Conservation (phyloP, 2,888 invertebrate species). For the Netelia inedita region DNA sequence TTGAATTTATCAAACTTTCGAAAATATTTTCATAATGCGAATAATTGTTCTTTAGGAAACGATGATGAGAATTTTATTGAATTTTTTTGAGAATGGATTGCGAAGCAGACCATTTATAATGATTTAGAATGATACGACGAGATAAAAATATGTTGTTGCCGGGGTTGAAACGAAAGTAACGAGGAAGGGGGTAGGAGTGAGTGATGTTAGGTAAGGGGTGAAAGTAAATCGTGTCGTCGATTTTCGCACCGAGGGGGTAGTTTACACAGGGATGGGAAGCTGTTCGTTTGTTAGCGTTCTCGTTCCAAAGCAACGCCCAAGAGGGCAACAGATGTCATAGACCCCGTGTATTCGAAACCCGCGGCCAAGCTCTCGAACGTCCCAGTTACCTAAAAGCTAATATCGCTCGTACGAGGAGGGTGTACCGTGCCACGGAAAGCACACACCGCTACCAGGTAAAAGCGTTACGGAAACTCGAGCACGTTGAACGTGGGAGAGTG, state of each 20-base stretch:
- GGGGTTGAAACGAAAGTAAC: not conserved
- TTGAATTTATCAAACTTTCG: too few species aligned
- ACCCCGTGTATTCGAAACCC: conserved; percentile 68
- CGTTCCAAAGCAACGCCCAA: conserved; percentile 40
- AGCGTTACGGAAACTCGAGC: not conserved
- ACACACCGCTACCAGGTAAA: not conserved
- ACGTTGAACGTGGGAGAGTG: not conserved
- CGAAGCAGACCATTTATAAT: not conserved
- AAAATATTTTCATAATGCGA: too few species aligned
- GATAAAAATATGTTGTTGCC: not conserved
- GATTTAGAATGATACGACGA: not conserved
- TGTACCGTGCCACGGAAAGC: conserved; percentile 20
- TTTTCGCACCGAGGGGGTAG: not conserved
- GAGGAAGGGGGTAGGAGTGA: not conserved
- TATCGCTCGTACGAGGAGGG: not conserved
- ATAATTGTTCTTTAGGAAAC: too few species aligned
- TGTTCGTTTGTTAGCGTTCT: not conserved
- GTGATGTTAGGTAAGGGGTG: not conserved
- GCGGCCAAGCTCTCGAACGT: conserved; percentile 55
- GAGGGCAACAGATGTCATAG: conserved; percentile 77
- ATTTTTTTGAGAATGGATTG: too few species aligned
- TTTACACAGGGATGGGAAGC: not conserved
- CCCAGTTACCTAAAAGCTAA: conserved; percentile 70
- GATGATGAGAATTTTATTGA: too few species aligned
- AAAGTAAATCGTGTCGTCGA: not conserved